Percentiles rank a stretch among this genome's conserved stretches.
phyloP scores from a whole-genome alignment of 2,888 invertebrate genomes.

The Macroteleia sp. region DNA sequence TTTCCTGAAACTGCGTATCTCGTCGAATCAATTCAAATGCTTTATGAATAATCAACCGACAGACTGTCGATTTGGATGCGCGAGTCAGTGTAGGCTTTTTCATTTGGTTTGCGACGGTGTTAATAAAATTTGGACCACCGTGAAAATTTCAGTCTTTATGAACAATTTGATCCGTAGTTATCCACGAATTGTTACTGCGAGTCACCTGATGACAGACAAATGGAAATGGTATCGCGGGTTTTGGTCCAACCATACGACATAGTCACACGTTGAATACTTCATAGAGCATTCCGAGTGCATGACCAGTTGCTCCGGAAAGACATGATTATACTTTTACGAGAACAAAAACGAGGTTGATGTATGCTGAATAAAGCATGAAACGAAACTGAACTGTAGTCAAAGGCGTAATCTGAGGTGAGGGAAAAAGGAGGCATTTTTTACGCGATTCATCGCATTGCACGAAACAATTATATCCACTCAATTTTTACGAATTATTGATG shows the following conservation, averaged over 20 bases:
- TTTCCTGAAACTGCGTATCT: too few species aligned
- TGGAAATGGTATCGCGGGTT: constrained; percentile 35
- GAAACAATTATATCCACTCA: constrained; percentile 31
- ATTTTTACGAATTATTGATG: too few species aligned
- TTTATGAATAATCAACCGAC: too few species aligned
- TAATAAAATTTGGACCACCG: constrained; percentile 31
- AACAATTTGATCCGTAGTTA: constrained; percentile 63
- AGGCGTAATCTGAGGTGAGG: constrained; percentile 31
- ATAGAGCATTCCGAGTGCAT: constrained; percentile 65
- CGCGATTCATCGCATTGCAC: constrained; percentile 16
- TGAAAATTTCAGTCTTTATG: constrained; percentile 56
- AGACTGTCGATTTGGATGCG: too few species aligned
- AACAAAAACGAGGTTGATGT: constrained; percentile 72
- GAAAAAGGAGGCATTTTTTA: constrained; percentile 16
- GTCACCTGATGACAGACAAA: constrained; percentile 44
- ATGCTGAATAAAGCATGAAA: constrained; percentile 75
- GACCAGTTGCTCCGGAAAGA: constrained; percentile 66
- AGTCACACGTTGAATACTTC: constrained; percentile 74
- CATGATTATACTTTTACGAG: constrained; percentile 77
- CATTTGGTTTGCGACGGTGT: not conserved
- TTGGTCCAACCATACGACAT: constrained; percentile 67
- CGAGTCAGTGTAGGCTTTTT: constrained; percentile 17
- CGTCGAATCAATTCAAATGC: too few species aligned
- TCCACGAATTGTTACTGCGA: constrained; percentile 62
- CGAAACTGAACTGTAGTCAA: constrained; percentile 68